Percentiles rank a stretch among this genome's conserved stretches.
phyloP scores from a whole-genome alignment of 2,797 vertebrate species.

The Argentina silus region DNA sequence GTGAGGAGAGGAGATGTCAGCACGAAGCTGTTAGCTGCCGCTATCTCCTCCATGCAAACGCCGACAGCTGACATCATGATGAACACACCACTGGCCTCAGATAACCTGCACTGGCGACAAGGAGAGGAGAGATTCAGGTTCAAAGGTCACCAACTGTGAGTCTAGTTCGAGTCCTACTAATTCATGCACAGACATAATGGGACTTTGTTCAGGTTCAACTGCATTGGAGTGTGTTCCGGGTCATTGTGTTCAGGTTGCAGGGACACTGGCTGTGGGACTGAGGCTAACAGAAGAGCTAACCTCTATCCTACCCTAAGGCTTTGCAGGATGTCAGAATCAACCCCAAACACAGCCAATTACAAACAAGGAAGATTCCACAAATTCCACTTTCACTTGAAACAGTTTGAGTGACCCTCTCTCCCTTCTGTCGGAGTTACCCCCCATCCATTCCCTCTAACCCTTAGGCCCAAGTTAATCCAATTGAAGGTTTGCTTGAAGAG shows the following conservation, averaged over 20 bases:
- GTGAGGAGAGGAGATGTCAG: conserved; percentile 62
- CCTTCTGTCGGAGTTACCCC: conserved; percentile 63
- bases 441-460: conserved; percentile 52
- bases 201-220: conserved; percentile 32
- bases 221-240: neutral
- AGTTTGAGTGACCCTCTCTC: conserved; percentile 63
- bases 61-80: conserved; percentile 48
- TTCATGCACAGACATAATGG: neutral
- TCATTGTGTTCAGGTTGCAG: conserved; percentile 4
- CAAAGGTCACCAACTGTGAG: neutral
- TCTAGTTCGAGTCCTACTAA: neutral
- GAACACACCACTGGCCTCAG: conserved; percentile 29
- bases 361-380: conserved; percentile 78
- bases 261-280: conserved; percentile 8
- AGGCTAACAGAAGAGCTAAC: conserved; percentile 44
- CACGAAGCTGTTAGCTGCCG: conserved; percentile 51
- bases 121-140: conserved; percentile 22
- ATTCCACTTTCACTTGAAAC: conserved; percentile 80
- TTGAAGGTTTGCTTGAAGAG: conserved; percentile 59
- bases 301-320: conserved; percentile 72
- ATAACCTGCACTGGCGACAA: conserved; percentile 1
- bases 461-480: conserved; percentile 72
- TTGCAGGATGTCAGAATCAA: conserved; percentile 72
- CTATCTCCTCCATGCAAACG: conserved; percentile 37
- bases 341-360: conserved; percentile 69